Percentiles rank a stretch among this genome's conserved stretches.
phyloP scores from a whole-genome alignment of 2,797 vertebrate genomes.

The Percopsis omiscomaycus region DNA sequence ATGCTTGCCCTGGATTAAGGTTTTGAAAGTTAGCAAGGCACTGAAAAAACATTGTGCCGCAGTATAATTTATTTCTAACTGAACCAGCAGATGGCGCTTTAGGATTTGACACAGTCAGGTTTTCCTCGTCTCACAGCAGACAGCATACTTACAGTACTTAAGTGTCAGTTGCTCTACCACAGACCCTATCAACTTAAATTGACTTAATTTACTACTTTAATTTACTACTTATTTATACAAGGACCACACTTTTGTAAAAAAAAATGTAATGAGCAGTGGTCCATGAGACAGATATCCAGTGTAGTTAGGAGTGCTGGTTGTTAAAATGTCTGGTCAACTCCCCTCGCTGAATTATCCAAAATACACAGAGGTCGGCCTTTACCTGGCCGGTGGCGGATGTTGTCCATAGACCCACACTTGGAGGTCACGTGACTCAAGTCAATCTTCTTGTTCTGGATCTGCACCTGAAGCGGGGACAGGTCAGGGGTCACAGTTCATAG shows the following conservation, averaged over 20 bases:
- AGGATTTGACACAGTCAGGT: conserved; percentile 12
- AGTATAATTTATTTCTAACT: neutral
- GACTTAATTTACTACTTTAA: no score
- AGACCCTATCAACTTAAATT: no score
- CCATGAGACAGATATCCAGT: no score
- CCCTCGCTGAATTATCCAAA: no score
- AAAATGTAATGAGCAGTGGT: no score
- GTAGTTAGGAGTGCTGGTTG: no score
- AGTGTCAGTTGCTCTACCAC: no score
- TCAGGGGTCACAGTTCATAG: conserved; percentile 19
- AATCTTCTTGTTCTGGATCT: conserved; percentile 98
- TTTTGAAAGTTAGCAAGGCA: neutral
- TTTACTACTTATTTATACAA: no score
- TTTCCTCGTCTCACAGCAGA: neutral
- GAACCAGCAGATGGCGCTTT: conserved; percentile 64
- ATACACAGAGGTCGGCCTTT: conserved; percentile 29
- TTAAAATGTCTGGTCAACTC: no score
- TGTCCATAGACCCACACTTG: conserved; percentile 97
- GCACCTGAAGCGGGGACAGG: conserved; percentile 76
- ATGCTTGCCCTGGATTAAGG: neutral
- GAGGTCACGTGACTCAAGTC: conserved; percentile 98
- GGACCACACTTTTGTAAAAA: no score
- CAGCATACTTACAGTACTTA: no score
- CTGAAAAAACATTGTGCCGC: neutral
- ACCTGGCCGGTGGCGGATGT: conserved; percentile 98